Evolutionary conservation across 2,888 invertebrate species (phyloP).

Genomic region (Liodrosophila aerea): DNA sequence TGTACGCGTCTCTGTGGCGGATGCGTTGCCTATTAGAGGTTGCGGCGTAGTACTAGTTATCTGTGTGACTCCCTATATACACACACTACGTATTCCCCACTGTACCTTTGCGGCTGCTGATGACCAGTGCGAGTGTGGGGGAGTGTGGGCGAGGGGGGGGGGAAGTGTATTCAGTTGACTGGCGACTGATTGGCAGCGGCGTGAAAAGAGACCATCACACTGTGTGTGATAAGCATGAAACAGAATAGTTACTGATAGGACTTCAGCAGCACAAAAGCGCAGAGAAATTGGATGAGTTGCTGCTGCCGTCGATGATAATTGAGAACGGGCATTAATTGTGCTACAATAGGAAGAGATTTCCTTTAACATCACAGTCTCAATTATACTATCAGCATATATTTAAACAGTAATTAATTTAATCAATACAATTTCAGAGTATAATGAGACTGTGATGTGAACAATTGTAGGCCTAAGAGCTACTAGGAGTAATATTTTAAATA

Average conservation of each 20-base stretch:
- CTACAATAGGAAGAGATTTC: too few relatives aligned
- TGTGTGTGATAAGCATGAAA: constrained; percentile 29
- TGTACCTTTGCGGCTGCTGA: constrained; percentile 7
- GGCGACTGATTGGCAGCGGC: constrained; percentile 43
- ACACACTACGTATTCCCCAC: not conserved
- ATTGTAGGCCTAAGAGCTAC: too few relatives aligned
- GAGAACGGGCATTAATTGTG: constrained; percentile 11
- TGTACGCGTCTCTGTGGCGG: constrained; percentile 45
- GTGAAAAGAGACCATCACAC: constrained; percentile 38
- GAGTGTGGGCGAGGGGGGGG: not conserved
- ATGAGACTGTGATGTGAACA: too few relatives aligned
- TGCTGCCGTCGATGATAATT: constrained; percentile 18
- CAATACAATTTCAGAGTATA: too few relatives aligned
- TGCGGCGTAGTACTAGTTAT: constrained; percentile 64
- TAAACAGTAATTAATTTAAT: too few relatives aligned
- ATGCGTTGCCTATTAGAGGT: constrained; percentile 69
- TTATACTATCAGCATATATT: too few relatives aligned
- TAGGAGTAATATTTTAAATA: too few relatives aligned
- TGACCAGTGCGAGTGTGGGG: not conserved
- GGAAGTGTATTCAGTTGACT: constrained; percentile 26
- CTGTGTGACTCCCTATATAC: constrained; percentile 16
- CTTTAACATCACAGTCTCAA: too few relatives aligned
- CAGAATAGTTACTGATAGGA: constrained; percentile 14
- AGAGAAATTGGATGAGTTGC: constrained; percentile 6
- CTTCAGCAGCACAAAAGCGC: not conserved